Evolutionary conservation across 2,888 invertebrate genomes (phyloP).

Genomic region (Trissolcus japonicus): DNA sequence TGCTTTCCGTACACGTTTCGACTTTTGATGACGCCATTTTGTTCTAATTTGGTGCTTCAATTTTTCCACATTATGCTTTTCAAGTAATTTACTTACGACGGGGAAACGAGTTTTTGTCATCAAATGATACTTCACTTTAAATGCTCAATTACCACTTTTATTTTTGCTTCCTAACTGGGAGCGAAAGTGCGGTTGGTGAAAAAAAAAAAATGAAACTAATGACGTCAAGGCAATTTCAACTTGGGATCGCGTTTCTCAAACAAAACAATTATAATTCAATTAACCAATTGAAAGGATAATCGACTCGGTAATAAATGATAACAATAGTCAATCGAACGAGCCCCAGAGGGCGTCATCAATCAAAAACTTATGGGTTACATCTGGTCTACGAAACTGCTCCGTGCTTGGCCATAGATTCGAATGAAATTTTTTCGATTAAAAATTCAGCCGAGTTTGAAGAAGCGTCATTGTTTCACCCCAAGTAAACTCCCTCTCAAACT

Average conservation of each 20-base stretch:
- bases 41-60: constrained; percentile 51
- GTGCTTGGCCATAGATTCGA: constrained; percentile 17
- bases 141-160: not conserved
- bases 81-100: constrained; percentile 43
- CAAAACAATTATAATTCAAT: not conserved
- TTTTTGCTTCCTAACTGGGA: too few relatives aligned
- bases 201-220: too few relatives aligned
- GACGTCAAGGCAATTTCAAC: not conserved
- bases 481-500: constrained; percentile 26
- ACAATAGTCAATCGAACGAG: too few relatives aligned
- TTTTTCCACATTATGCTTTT: constrained; percentile 41
- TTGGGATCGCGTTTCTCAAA: not conserved
- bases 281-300: too few relatives aligned
- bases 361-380: constrained; percentile 1
- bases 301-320: too few relatives aligned
- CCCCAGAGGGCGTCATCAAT: too few relatives aligned
- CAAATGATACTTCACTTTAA: constrained; percentile 21
- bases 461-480: constrained; percentile 29
- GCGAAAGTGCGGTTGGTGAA: too few relatives aligned
- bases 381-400: constrained; percentile 13
- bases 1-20: constrained; percentile 56
- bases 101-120: constrained; percentile 28
- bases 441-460: constrained; percentile 27
- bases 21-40: constrained; percentile 57
- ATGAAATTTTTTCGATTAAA: constrained; percentile 37